Percentiles rank a stretch among this genome's conserved stretches.
These are phyloP conservation scores for Tetramorium parvispinum DNA, from an alignment of 1,140 invertebrate species.

Conservation along the genomic window DNA sequence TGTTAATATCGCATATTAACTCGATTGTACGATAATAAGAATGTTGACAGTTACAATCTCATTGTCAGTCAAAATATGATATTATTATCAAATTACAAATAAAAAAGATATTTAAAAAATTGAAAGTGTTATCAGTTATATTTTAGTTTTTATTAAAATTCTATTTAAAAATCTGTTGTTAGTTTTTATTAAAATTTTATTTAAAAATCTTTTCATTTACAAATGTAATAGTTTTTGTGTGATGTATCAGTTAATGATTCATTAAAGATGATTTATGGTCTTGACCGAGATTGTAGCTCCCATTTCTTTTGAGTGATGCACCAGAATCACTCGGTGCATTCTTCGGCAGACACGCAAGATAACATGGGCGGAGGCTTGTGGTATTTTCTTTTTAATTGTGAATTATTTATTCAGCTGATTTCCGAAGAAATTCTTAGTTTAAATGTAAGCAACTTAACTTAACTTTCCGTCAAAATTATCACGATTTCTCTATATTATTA, in stretches of 20 bases:
- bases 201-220: background rate
- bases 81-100: background rate
- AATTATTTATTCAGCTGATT: background rate
- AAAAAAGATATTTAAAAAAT: too few relatives aligned
- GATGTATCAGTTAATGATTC: background rate
- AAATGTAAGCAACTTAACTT: background rate
- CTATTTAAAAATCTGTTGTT: background rate
- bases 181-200: background rate
- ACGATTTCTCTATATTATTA: background rate
- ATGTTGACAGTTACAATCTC: background rate
- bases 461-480: background rate
- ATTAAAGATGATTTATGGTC: background rate
- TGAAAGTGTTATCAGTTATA: background rate
- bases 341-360: conserved; percentile 4
- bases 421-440: background rate
- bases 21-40: background rate
- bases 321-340: background rate
- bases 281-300: background rate
- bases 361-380: background rate
- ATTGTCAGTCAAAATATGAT: background rate
- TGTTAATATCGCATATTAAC: background rate
- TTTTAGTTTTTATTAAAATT: background rate
- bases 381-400: background rate
- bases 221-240: background rate
- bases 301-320: conserved; percentile 4